Base-by-base conservation (phyloP, 2,888 invertebrate species). In the Amphipoea oculea region DNA sequence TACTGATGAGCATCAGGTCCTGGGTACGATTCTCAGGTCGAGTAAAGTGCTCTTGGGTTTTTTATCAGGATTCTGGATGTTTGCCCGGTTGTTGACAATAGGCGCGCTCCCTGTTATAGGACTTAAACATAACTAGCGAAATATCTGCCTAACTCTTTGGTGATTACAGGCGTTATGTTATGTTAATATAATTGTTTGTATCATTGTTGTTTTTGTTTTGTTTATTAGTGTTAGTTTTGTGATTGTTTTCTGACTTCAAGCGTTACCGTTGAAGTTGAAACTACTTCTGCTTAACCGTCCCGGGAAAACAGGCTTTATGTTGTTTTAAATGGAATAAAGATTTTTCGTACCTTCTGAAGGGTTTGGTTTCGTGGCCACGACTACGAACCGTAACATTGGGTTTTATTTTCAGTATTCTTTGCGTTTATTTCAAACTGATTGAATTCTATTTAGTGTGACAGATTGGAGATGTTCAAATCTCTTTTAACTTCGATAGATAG, bases 321-420 rank as follows among this genome's bases (percentile, higher is more conserved):
- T 69, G 6, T 78, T 82, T 45, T n/a, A 57, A 68, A 72, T 69
- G 36, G 51, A 72, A 81, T 63, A 69, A 72, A 51, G 23, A 63
- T 54, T 40, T 48, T 62, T 70, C 20, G 14, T n/a, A 2, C n/a
- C n/a, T 20, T 74, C 17, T 76, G 40, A 76, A 79, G 40, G 78
- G 78, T 45, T 60, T 78, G 69, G 65, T 76, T 76, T 76, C 62
- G 76, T 63, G 71, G 72, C 36, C 70, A 23, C 23, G 54, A 75
- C 54, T 73, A 69, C 48, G 63, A 54, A 83, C 85, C 88, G 85
- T 86, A 68, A 88, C 86, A 88, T 88, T 86, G 73, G 78, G 54
- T 82, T 85, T 82, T 80, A 69, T 86, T 83, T 57, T 72, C 54
- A 65, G 81, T 69, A 66, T 81, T 85, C 45, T 79, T 85, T 81